Conservation (phyloP, 2,113 vertebrate species). For the Leucopsar rothschildi region DNA sequence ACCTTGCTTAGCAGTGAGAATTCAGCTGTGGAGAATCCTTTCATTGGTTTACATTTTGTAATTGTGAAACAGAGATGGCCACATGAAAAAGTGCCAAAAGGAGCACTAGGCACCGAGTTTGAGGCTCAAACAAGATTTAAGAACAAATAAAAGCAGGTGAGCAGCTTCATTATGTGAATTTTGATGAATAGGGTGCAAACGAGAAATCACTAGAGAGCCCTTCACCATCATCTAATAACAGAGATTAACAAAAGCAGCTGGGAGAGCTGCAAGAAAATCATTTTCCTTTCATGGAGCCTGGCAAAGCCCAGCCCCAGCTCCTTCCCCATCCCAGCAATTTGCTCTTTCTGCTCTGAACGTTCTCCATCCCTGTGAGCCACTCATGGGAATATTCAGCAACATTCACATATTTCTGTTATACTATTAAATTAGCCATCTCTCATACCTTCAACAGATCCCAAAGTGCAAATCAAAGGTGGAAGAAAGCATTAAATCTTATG, state of each 20-base stretch:
- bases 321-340: background rate
- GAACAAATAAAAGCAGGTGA: slow-evolving; percentile 37
- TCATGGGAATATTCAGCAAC: background rate
- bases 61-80: background rate
- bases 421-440: background rate
- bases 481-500: background rate
- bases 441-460: background rate
- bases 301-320: background rate
- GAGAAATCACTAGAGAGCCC: slow-evolving; percentile 40
- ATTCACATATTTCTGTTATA: background rate
- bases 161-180: slow-evolving; percentile 34
- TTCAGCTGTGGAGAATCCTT: background rate
- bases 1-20: slow-evolving; percentile 15
- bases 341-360: background rate
- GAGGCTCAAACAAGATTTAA: slow-evolving; percentile 35
- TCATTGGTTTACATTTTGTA: background rate
- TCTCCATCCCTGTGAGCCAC: background rate
- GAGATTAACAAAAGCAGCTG: slow-evolving; percentile 42
- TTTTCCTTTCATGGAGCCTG: background rate
- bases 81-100: background rate
- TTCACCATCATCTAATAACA: background rate
- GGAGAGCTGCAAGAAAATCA: background rate
- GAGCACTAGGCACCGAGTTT: background rate
- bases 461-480: background rate
- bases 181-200: slow-evolving; percentile 25